These are phyloP conservation scores for Phlogophora meticulosa DNA, from an alignment of 2,888 invertebrate species.

Conservation along the genomic window DNA sequence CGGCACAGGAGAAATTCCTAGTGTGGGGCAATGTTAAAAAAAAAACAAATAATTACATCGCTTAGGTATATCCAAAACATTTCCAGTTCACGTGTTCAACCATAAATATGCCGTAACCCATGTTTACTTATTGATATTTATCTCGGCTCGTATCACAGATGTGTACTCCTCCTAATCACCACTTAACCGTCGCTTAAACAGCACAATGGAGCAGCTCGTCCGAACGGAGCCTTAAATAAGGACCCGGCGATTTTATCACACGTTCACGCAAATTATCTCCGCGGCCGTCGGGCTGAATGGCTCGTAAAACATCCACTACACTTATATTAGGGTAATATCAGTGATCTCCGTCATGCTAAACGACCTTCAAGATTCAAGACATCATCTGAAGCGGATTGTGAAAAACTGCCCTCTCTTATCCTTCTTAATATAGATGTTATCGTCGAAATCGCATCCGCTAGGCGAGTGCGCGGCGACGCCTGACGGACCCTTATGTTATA, in stretches of 20 bases:
- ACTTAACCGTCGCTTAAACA: constrained; percentile 77
- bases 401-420: constrained; percentile 69
- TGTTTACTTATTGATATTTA: constrained; percentile 62
- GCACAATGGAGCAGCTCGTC: constrained; percentile 74
- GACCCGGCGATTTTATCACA: constrained; percentile 81
- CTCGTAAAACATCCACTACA: constrained; percentile 83
- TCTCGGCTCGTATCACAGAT: constrained; percentile 60
- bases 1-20: too few relatives aligned
- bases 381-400: constrained; percentile 69
- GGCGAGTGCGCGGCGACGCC: constrained; percentile 20
- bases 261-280: constrained; percentile 83
- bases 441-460: constrained; percentile 64
- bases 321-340: constrained; percentile 84
- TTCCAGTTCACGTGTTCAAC: constrained; percentile 14
- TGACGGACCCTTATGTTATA: constrained; percentile 51
- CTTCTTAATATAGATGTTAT: constrained; percentile 74
- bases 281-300: constrained; percentile 73
- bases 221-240: constrained; percentile 73
- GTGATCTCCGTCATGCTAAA: constrained; percentile 83
- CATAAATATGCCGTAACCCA: constrained; percentile 40
- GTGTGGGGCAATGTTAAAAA: too few relatives aligned
- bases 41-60: too few relatives aligned
- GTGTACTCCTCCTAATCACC: constrained; percentile 67
- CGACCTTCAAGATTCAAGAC: constrained; percentile 75
- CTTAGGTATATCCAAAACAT: too few relatives aligned